Base-by-base conservation (phyloP, 2,113 vertebrate species). In the Centropus unirufus region DNA sequence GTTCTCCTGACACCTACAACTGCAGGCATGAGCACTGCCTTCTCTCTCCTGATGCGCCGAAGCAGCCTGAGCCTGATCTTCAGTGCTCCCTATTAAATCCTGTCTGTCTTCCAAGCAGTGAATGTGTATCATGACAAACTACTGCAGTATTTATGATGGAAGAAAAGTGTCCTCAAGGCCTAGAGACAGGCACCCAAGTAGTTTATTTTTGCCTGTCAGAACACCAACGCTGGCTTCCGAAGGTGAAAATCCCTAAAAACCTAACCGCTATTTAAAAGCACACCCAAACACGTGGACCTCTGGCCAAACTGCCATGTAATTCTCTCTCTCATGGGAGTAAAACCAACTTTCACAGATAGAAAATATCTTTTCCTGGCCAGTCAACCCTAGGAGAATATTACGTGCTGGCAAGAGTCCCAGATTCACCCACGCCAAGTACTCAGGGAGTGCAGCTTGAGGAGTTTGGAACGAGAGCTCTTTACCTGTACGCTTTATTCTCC, bases 381-480 rank as follows among this genome's bases (percentile, higher is more conserved):
- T 54, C 68, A 93, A 49, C 49, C 40, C 72, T 61, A 81, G 75
- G 85, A 94, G 73, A 94, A 23, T 72, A 86, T 63, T 68, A 64
- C 3, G 19, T 79, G 61, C 61, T 84, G 79, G 94, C 90, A 89
- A 30, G 0, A 92, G 62, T 87, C 92, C 88, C 74, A 79, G 86
- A 78, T 69, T 92, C 57, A 95, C 86, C 83, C 83, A 73, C 66
- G 92, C 83, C 83, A 96, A 92, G 36, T 72, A 88, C 27, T 58
- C 74, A 79, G 46, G 27, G 47, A 95, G 70, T 44, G 44, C 79
- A 85, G 87, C 87, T 91, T 47, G 51, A 88, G 52, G 79, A 94
- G 61, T 16, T 86, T 57, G 58, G 73, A 93, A 84, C 63, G 61
- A 76, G 19, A 75, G 72, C 44, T 89, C 73, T 87, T 68, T 62